A percentile compares a stretch with the other conserved stretches of the same genome.
Conservation (phyloP, 2,888 invertebrate genomes). For the Conomelus anceps region DNA sequence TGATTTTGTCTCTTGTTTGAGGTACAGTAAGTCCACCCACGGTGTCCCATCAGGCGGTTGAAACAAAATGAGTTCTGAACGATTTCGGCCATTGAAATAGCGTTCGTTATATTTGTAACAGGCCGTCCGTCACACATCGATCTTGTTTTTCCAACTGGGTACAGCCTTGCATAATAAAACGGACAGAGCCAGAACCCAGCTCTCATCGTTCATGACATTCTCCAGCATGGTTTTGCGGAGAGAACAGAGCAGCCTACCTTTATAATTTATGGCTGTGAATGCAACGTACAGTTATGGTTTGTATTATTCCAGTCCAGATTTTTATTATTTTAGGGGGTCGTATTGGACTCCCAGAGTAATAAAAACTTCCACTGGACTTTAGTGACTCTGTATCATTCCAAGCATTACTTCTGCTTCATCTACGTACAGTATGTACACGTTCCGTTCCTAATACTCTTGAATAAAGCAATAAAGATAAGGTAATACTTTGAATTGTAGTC, state of each 20-base stretch:
- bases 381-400: not conserved
- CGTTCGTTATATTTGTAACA: not conserved
- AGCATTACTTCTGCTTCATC: not conserved
- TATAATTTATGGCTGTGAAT: not conserved
- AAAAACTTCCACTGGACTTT: not conserved
- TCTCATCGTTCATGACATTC: not conserved
- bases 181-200: not conserved
- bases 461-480: not conserved
- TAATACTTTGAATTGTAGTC: not conserved
- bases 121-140: not conserved
- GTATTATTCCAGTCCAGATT: not conserved
- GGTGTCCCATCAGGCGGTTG: not conserved
- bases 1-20: not conserved
- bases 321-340: not conserved
- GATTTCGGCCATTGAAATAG: not conserved
- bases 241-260: not conserved
- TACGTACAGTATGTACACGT: not conserved
- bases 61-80: not conserved
- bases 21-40: not conserved
- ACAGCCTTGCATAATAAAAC: not conserved
- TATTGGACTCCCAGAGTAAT: not conserved
- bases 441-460: not conserved
- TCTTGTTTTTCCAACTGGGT: not conserved
- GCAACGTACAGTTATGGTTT: not conserved
- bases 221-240: not conserved